phyloP scores from a whole-genome alignment of 2,888 invertebrate genomes.

The Leucoptera coffeella region DNA sequence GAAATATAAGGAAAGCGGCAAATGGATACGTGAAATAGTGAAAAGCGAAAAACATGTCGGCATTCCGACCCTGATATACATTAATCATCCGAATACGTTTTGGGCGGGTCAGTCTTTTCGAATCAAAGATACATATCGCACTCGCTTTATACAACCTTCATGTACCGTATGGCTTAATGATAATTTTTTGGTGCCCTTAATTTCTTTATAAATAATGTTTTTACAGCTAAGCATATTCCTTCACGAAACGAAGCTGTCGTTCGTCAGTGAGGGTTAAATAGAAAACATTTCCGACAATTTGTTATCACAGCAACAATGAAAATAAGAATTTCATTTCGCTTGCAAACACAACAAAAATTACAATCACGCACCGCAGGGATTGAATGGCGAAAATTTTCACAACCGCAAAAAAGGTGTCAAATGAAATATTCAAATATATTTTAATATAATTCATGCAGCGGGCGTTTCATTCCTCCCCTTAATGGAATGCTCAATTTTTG shows the following conservation, averaged over 20 bases:
- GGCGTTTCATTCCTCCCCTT: constrained; percentile 55
- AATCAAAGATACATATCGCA: no score
- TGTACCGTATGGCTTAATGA: constrained; percentile 2
- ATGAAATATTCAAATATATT: constrained; percentile 56
- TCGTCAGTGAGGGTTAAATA: no score
- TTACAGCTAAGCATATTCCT: no score
- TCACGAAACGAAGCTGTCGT: no score
- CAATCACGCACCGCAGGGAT: constrained; percentile 34
- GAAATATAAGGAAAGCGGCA: constrained; percentile 9
- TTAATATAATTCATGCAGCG: constrained; percentile 55
- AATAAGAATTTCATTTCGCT: no score
- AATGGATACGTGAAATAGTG: constrained; percentile 11
- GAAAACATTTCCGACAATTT: no score
- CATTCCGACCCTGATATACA: constrained; percentile 32
- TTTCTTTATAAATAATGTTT: no score
- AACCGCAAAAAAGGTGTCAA: constrained; percentile 51
- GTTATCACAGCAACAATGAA: no score
- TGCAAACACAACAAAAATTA: constrained; percentile 51
- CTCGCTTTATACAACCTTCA: no score
- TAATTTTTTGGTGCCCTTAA: no score
- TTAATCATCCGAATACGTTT: constrained; percentile 30
- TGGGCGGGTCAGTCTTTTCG: no score
- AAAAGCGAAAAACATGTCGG: constrained; percentile 19
- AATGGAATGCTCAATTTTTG: constrained; percentile 55
- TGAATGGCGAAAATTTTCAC: constrained; percentile 42